Evolutionary conservation across 2,797 vertebrate species (phyloP).

Genomic region (Sebastes oblongus): DNA sequence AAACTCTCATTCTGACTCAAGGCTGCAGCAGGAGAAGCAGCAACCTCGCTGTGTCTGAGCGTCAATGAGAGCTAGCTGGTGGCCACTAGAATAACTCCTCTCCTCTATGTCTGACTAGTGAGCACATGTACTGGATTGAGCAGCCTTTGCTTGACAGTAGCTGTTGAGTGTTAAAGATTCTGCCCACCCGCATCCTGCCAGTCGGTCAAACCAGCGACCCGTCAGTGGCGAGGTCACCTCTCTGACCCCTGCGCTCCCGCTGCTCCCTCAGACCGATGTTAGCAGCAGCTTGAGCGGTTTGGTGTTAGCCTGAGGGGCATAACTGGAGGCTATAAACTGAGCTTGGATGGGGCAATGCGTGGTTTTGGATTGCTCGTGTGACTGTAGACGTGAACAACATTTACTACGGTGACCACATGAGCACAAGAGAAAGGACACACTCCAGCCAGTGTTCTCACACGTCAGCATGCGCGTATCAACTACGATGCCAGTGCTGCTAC

Average conservation of each 20-base stretch:
- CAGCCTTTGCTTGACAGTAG: not conserved
- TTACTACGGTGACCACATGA: not conserved
- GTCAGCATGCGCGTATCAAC: not conserved
- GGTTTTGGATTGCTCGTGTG: not conserved
- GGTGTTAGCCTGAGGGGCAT: constrained; percentile 6
- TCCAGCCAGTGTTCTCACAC: not conserved
- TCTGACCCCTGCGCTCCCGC: not conserved
- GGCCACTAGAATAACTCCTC: not conserved
- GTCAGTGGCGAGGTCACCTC: not conserved
- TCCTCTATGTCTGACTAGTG: not conserved
- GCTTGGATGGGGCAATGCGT: not conserved
- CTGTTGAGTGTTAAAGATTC: not conserved
- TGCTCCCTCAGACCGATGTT: not conserved
- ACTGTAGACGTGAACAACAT: not conserved
- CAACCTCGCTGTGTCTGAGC: not conserved
- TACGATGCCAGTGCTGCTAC: not conserved
- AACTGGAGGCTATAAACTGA: not conserved
- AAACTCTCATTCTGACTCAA: not conserved
- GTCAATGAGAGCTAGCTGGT: not conserved
- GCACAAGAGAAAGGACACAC: not conserved
- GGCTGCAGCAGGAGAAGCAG: not conserved
- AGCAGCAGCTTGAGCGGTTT: not conserved
- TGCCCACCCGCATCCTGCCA: not conserved
- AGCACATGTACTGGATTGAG: not conserved
- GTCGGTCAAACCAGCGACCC: not conserved